These are phyloP conservation scores for Prinia subflava DNA, from an alignment of 2,113 vertebrate species.

Conservation along the genomic window DNA sequence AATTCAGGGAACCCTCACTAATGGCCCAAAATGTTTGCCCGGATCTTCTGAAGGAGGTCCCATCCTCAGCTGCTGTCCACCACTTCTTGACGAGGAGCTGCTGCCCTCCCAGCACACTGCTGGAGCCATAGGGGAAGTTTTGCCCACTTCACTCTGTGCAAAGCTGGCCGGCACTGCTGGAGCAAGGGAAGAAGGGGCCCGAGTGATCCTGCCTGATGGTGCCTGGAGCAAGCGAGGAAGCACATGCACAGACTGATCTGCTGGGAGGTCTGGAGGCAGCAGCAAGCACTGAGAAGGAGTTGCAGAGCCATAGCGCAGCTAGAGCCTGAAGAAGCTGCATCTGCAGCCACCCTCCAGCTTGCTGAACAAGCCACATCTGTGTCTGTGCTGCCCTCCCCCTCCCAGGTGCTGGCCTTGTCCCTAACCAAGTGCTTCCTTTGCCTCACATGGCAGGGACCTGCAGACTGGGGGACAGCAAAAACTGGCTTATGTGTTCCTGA, in stretches of 20 bases:
- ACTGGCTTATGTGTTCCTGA: fast-evolving
- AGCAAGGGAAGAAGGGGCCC: neutral
- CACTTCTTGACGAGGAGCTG: fast-evolving
- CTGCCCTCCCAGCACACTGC: fast-evolving
- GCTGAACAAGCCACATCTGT: neutral
- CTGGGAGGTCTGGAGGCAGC: neutral
- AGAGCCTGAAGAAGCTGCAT: neutral
- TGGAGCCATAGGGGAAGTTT: neutral
- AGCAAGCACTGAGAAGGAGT: neutral
- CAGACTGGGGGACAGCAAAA: neutral
- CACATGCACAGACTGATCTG: neutral
- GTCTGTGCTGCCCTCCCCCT: neutral
- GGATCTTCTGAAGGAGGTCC: neutral
- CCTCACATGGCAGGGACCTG: fast-evolving
- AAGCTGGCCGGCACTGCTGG: fast-evolving
- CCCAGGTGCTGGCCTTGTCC: neutral
- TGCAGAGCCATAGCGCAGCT: neutral
- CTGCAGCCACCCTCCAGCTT: neutral
- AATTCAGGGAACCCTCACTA: neutral
- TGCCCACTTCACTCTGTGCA: fast-evolving
- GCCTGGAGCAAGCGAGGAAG: neutral
- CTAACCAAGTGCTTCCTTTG: neutral
- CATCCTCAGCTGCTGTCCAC: neutral
- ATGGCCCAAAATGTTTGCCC: neutral
- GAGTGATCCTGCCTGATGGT: neutral